phyloP scores from a whole-genome alignment of 30 jellyfish, hydroid and myxozoan genomes.

The Catostylus mosaicus region DNA sequence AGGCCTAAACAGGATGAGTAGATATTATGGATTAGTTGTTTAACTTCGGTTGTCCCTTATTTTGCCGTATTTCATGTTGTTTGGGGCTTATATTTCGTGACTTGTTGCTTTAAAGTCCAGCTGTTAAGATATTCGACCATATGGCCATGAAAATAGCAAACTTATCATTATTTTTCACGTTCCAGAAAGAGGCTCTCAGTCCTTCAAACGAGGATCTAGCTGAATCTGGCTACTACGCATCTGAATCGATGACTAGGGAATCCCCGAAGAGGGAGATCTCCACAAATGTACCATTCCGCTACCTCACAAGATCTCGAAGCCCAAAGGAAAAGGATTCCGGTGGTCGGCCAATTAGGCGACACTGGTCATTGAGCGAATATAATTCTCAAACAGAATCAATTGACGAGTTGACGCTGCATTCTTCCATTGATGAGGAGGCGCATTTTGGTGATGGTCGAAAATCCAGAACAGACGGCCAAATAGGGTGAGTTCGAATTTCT shows the following conservation, averaged over 20 bases:
- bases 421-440: conserved; percentile 21
- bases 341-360: conserved; percentile 10
- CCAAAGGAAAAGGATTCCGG: conserved; percentile 43
- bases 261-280: conserved; percentile 47
- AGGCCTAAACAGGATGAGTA: too few relatives aligned
- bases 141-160: too few relatives aligned
- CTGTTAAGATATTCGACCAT: too few relatives aligned
- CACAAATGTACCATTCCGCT: conserved; percentile 39
- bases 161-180: too few relatives aligned
- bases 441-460: conserved; percentile 17
- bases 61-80: too few relatives aligned
- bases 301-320: conserved; percentile 65
- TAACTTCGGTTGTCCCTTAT: too few relatives aligned
- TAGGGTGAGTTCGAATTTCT: conserved; percentile 16
- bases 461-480: conserved; percentile 15
- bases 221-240: conserved; percentile 74
- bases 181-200: conserved; percentile 42
- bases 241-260: conserved; percentile 58
- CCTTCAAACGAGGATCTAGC: conserved; percentile 66
- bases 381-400: conserved; percentile 37
- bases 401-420: conserved; percentile 40
- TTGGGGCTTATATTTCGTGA: too few relatives aligned
- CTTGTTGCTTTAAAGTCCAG: too few relatives aligned
- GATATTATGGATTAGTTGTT: too few relatives aligned
- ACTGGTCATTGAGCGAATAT: conserved; percentile 60